A percentile compares a stretch with the other conserved stretches of the same genome.
Evolutionary conservation across 2,888 invertebrate species (phyloP).

Genomic region (Metalampra italica): DNA sequence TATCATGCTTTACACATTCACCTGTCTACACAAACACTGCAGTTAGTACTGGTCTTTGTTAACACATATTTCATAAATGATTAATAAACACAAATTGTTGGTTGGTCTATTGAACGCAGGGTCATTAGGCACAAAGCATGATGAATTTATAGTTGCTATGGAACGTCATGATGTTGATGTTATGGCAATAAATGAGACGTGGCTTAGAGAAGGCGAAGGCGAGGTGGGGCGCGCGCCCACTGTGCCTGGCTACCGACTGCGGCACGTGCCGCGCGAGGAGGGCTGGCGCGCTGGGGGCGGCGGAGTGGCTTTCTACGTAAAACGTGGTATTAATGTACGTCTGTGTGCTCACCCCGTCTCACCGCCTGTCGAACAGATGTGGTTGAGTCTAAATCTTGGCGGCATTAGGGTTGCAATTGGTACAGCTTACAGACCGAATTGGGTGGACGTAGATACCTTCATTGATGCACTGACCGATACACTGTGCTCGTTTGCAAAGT

Average conservation of each 20-base stretch:
- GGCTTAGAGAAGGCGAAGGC: not conserved
- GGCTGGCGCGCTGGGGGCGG: not conserved
- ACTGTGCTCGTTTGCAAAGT: not conserved
- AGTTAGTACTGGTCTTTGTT: too few relatives aligned
- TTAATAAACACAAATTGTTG: not conserved
- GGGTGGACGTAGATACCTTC: not conserved
- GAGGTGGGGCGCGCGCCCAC: not conserved
- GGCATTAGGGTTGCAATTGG: too few relatives aligned
- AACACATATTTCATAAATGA: not conserved
- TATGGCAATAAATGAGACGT: slow-evolving; percentile 2
- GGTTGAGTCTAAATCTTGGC: too few relatives aligned
- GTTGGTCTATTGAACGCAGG: slow-evolving; percentile 6
- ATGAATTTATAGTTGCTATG: slow-evolving; percentile 7
- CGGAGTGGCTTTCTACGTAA: too few relatives aligned
- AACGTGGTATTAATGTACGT: too few relatives aligned
- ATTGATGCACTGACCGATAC: not conserved
- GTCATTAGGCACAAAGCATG: slow-evolving; percentile 3
- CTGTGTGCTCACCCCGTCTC: too few relatives aligned
- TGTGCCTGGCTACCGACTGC: slow-evolving; percentile 2
- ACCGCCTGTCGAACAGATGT: too few relatives aligned
- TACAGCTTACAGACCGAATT: too few relatives aligned
- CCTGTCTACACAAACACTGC: too few relatives aligned
- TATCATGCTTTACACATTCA: too few relatives aligned
- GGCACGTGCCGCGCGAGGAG: not conserved
- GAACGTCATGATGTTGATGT: slow-evolving; percentile 2